Evolutionary conservation across 92 coral and sea anemone genomes (phyloP).

Genomic region (Bergia sp.): DNA sequence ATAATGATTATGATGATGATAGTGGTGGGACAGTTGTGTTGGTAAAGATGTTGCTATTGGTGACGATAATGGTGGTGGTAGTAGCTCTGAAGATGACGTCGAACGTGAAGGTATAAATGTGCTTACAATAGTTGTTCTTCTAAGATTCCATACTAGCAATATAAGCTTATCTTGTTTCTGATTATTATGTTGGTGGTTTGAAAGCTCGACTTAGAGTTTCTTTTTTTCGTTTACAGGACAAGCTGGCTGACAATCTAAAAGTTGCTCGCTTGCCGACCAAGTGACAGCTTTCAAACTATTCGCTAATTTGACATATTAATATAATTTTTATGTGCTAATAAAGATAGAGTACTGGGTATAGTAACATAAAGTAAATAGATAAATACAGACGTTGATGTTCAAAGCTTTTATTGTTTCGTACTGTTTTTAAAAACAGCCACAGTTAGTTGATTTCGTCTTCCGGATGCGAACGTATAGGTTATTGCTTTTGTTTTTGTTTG

Average conservation of each 20-base stretch:
- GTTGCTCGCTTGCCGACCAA: constrained; percentile 63
- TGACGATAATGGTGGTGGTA: too few species aligned
- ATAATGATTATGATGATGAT: too few species aligned
- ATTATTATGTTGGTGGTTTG: neutral
- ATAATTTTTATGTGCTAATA: neutral
- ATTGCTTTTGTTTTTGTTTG: too few species aligned
- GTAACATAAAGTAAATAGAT: neutral
- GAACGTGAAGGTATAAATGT: too few species aligned
- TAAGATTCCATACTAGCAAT: neutral
- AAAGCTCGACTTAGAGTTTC: neutral
- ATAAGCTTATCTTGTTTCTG: neutral
- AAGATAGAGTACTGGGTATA: neutral
- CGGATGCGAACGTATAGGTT: too few species aligned
- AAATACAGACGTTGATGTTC: neutral
- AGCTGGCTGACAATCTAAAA: constrained; percentile 65
- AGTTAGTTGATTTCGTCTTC: too few species aligned
- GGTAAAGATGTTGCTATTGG: too few species aligned
- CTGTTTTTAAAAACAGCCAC: too few species aligned
- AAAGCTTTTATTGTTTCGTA: too few species aligned
- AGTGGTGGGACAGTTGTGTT: too few species aligned
- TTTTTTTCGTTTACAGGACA: constrained; percentile 54
- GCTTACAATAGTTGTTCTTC: too few species aligned
- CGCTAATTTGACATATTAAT: neutral
- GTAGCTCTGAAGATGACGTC: too few species aligned
- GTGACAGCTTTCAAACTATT: neutral